These are phyloP conservation scores for Dolichopus griseipennis DNA, from an alignment of 2,888 invertebrate species.

Conservation along the genomic window DNA sequence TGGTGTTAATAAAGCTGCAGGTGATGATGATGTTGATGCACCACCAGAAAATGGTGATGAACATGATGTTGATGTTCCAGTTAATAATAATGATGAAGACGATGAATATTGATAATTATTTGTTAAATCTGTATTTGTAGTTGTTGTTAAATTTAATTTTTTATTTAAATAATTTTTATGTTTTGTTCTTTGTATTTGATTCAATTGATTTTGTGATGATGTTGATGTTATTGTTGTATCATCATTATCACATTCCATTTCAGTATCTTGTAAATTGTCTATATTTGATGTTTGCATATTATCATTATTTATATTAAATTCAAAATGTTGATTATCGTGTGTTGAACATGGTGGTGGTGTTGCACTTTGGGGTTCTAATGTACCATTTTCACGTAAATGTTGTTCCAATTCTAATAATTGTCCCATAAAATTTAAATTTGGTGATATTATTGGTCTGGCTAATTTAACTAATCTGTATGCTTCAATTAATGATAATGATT, in stretches of 20 bases:
- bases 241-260: conserved; percentile 27
- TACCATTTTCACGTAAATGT: conserved; percentile 47
- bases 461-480: conserved; percentile 80
- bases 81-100: conserved; percentile 17
- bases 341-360: conserved; percentile 23
- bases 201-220: no score
- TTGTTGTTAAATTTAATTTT: background rate
- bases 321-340: conserved; percentile 8
- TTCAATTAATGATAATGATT: conserved; percentile 71
- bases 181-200: conserved; percentile 12
- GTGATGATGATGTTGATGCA: conserved; percentile 14
- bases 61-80: conserved; percentile 12
- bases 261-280: conserved; percentile 16
- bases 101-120: conserved; percentile 20
- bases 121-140: background rate
- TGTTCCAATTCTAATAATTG: conserved; percentile 80
- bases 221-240: conserved; percentile 19
- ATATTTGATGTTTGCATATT: background rate
- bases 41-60: conserved; percentile 14
- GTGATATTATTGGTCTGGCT: conserved; percentile 82
- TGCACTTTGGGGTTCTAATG: conserved; percentile 32
- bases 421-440: conserved; percentile 89
- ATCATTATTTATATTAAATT: background rate
- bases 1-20: conserved; percentile 11
- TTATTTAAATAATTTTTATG: conserved; percentile 2